Evolutionary conservation across 2,797 vertebrate genomes (phyloP).

Genomic region (Bradypus variegatus): DNA sequence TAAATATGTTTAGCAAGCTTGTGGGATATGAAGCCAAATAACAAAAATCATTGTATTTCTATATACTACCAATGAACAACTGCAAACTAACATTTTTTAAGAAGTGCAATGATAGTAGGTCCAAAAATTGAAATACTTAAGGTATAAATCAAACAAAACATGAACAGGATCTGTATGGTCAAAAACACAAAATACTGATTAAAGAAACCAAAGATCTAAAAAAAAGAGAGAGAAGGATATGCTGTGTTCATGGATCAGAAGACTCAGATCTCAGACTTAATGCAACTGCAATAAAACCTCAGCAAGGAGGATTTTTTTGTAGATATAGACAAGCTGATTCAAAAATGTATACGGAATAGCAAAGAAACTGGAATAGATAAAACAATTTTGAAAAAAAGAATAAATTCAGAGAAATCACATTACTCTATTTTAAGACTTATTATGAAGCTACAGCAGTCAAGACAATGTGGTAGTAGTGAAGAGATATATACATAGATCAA

Average conservation of each 20-base stretch:
- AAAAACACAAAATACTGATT: background rate
- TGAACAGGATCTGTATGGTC: background rate
- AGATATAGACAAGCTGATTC: background rate
- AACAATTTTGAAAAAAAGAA: slow-evolving; percentile 4
- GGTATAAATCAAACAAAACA: background rate
- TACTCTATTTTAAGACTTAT: background rate
- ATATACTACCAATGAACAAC: background rate
- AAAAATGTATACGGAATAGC: background rate
- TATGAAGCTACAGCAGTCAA: background rate
- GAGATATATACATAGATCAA: background rate
- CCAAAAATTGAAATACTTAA: background rate
- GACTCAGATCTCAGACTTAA: background rate
- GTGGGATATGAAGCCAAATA: background rate
- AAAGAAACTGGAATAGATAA: background rate
- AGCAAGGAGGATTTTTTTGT: background rate
- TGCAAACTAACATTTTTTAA: background rate
- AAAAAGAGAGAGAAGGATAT: background rate
- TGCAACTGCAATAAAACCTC: background rate
- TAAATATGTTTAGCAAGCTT: background rate
- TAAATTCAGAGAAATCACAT: background rate
- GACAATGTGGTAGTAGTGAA: background rate
- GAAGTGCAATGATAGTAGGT: background rate
- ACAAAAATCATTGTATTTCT: background rate
- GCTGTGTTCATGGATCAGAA: background rate
- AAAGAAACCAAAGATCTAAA: background rate